phyloP scores from a whole-genome alignment of 2,113 vertebrate genomes.

The Kryptolebias marmoratus region DNA sequence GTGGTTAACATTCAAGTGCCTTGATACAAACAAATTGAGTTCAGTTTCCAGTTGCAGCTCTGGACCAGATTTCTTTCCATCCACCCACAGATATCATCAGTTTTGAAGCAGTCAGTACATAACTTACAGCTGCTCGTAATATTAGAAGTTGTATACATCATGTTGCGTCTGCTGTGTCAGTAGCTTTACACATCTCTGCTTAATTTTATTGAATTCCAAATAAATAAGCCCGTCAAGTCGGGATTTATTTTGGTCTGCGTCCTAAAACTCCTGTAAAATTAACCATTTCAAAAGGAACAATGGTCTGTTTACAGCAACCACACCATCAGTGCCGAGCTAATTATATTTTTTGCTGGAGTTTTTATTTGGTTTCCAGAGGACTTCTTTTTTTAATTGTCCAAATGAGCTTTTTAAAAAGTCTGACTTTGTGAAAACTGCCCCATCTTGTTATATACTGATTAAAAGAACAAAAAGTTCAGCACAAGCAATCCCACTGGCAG shows the following conservation, averaged over 20 bases:
- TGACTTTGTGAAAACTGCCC: conserved; percentile 44
- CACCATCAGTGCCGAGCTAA: conserved; percentile 31
- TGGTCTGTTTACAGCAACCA: conserved; percentile 42
- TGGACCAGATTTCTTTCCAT: conserved; percentile 47
- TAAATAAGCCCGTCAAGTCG: conserved; percentile 41
- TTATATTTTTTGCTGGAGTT: conserved; percentile 31
- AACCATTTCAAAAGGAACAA: conserved; percentile 46
- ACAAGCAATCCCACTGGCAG: conserved; percentile 41
- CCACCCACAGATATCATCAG: conserved; percentile 39
- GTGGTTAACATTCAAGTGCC: too few relatives aligned
- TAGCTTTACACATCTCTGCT: conserved; percentile 26
- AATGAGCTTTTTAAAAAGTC: conserved; percentile 31
- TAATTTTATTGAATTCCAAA: conserved; percentile 47
- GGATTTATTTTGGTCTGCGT: conserved; percentile 26
- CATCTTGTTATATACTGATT: conserved; percentile 17
- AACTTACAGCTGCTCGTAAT: conserved; percentile 23
- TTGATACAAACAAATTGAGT: conserved; percentile 24
- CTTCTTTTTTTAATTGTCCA: conserved; percentile 35
- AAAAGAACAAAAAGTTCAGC: conserved; percentile 28
- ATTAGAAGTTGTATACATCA: conserved; percentile 38
- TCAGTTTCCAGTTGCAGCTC: conserved; percentile 38
- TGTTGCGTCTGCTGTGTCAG: not conserved
- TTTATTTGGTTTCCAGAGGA: conserved; percentile 39
- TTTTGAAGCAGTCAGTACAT: conserved; percentile 32
- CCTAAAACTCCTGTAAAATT: conserved; percentile 35